Conservation (phyloP, 2,888 invertebrate genomes). For the Actias luna region DNA sequence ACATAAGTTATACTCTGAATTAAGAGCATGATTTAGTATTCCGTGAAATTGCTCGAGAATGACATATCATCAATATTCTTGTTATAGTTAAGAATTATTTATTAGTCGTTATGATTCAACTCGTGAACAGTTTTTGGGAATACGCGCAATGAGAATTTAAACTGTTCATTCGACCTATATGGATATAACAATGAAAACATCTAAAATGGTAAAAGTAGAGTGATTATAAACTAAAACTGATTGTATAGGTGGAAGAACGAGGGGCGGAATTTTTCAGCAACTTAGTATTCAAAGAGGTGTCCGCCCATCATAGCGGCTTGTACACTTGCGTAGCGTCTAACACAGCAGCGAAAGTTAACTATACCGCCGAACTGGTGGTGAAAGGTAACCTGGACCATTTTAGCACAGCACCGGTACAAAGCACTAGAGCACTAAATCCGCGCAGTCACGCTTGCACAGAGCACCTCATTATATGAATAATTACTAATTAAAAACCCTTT, state of each 20-base stretch:
- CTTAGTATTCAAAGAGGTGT: slow-evolving; percentile 88
- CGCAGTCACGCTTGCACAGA: slow-evolving; percentile 27
- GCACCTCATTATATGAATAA: slow-evolving; percentile 13
- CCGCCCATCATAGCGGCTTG: slow-evolving; percentile 85
- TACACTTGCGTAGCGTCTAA: slow-evolving; percentile 89
- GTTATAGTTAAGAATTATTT: too few relatives aligned
- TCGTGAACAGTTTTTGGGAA: too few relatives aligned
- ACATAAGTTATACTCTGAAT: too few relatives aligned
- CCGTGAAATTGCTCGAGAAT: too few relatives aligned
- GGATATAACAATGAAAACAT: too few relatives aligned
- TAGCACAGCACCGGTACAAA: slow-evolving; percentile 45
- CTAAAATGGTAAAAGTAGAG: too few relatives aligned
- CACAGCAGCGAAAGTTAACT: slow-evolving; percentile 87
- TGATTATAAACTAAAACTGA: slow-evolving; percentile 33
- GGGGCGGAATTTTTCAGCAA: slow-evolving; percentile 89
- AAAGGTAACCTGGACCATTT: slow-evolving; percentile 80
- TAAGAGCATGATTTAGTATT: too few relatives aligned
- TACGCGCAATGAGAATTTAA: too few relatives aligned
- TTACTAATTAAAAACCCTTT: not conserved
- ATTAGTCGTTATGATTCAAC: too few relatives aligned
- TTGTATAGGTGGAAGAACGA: slow-evolving; percentile 84
- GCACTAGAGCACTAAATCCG: slow-evolving; percentile 41
- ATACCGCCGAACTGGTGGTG: slow-evolving; percentile 87
- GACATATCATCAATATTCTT: too few relatives aligned
- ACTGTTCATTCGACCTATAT: too few relatives aligned